phyloP scores from a whole-genome alignment of 2,888 invertebrate genomes.

The Therioaphis trifolii region DNA sequence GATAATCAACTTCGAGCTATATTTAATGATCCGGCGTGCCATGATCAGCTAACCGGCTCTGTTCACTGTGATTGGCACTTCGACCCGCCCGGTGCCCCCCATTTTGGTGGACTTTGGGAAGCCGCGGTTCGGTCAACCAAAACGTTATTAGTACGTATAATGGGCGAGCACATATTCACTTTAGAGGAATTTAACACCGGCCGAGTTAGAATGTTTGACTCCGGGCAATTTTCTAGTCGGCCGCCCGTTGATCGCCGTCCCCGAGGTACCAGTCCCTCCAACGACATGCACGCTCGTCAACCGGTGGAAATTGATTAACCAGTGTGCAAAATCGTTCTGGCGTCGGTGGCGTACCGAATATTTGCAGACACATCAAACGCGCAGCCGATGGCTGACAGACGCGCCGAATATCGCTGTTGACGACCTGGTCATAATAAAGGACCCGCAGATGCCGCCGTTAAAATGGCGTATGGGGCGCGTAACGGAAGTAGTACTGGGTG shows the following conservation, averaged over 20 bases:
- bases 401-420: no score
- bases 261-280: constrained; percentile 58
- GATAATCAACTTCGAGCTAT: constrained; percentile 65
- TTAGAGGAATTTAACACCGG: constrained; percentile 40
- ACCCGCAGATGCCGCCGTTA: no score
- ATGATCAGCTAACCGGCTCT: constrained; percentile 20
- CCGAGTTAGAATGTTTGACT: constrained; percentile 60
- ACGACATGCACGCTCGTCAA: no score
- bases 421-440: no score
- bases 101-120: constrained; percentile 56
- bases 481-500: no score
- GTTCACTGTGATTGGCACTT: constrained; percentile 65
- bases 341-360: no score
- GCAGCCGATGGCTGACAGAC: no score
- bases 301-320: no score
- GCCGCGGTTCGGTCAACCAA: constrained; percentile 66
- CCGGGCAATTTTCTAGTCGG: constrained; percentile 64
- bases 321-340: no score
- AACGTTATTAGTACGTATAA: constrained; percentile 62
- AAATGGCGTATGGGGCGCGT: no score
- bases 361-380: no score
- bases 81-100: constrained; percentile 65
- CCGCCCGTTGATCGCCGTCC: constrained; percentile 57
- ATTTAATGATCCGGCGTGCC: not conserved
- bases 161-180: constrained; percentile 61